These are phyloP conservation scores for Coracopsis vasa DNA, from an alignment of 2,113 vertebrate species.

Conservation along the genomic window DNA sequence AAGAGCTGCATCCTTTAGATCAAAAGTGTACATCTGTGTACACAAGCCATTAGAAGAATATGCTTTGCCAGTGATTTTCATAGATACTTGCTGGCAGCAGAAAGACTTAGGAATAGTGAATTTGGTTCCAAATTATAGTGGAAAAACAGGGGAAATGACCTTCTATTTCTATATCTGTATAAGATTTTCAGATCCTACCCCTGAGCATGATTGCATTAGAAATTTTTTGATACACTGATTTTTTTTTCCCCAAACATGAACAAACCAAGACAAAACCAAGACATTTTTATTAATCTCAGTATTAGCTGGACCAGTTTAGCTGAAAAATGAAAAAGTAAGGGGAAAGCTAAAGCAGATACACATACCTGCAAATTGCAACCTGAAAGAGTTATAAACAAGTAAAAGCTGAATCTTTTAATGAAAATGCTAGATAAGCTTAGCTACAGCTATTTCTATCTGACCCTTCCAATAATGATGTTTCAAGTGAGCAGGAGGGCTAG, in stretches of 20 bases:
- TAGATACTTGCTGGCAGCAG: not conserved
- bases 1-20: not conserved
- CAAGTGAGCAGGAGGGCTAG: not conserved
- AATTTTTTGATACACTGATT: not conserved
- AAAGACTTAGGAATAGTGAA: not conserved
- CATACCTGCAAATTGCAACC: not conserved
- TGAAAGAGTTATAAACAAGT: not conserved
- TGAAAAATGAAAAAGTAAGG: not conserved
- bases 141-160: not conserved
- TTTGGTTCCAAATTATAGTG: not conserved
- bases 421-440: not conserved
- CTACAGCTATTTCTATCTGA: not conserved
- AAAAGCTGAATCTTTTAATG: not conserved
- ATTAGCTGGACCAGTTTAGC: not conserved
- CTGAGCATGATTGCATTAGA: not conserved
- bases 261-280: not conserved
- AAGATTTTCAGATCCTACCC: not conserved
- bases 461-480: not conserved
- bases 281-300: not conserved
- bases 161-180: not conserved
- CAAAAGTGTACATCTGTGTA: not conserved
- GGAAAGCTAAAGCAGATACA: not conserved
- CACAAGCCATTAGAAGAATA: not conserved
- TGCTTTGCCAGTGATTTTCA: not conserved
- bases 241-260: not conserved